These are phyloP conservation scores for Ispidina lecontei DNA, from an alignment of 2,797 vertebrate species.

Conservation along the genomic window DNA sequence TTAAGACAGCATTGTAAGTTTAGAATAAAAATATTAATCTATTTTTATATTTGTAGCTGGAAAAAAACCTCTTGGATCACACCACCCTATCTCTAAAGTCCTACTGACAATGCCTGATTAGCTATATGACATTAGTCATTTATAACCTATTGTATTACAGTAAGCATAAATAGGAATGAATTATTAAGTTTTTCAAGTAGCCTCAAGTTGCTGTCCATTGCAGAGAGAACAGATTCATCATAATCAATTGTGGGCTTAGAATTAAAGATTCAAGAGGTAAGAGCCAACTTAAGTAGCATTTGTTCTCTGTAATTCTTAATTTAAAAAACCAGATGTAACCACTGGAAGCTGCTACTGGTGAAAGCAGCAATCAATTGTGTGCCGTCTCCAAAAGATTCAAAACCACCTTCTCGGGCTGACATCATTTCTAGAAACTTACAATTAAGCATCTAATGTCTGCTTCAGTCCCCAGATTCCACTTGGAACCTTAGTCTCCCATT, in stretches of 20 bases:
- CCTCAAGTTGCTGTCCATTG: conserved; percentile 53
- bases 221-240: conserved; percentile 43
- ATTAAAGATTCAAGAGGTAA: conserved; percentile 67
- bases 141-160: conserved; percentile 58
- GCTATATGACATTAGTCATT: conserved; percentile 40
- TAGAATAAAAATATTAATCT: background rate
- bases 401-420: background rate
- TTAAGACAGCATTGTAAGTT: background rate
- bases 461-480: background rate
- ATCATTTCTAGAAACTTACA: background rate
- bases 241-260: conserved; percentile 40
- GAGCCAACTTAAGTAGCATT: conserved; percentile 32
- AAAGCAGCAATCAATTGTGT: conserved; percentile 51
- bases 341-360: background rate
- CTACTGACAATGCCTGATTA: conserved; percentile 36
- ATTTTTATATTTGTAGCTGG: background rate
- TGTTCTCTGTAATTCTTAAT: conserved; percentile 42
- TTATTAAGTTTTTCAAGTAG: conserved; percentile 63
- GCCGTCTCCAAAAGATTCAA: background rate
- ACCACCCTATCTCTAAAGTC: background rate
- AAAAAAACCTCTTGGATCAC: background rate
- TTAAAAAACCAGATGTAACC: background rate
- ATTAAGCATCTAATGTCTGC: background rate
- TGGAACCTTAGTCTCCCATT: background rate
- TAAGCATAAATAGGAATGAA: conserved; percentile 57